Base-by-base conservation (phyloP, 2,797 vertebrate species). In the Limosa lapponica region DNA sequence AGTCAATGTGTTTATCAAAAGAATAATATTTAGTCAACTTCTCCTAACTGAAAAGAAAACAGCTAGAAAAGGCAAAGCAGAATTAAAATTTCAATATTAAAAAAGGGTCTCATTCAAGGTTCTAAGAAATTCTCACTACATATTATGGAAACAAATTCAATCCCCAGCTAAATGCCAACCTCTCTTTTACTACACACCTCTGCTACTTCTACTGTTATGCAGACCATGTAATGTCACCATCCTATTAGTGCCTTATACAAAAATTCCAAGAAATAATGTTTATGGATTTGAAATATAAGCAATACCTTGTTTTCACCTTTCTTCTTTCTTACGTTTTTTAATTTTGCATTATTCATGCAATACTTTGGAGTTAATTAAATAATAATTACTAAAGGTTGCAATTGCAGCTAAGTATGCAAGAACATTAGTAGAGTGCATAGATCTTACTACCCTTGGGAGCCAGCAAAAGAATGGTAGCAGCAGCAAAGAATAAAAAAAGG, bases 351-450 rank as follows among this genome's bases (percentile, higher is more conserved):
- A 82, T 90, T 85, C 57, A 79, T 23, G 59, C 83, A 89, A 74
- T 46, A 71, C 43, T 83, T 87, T 13, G 34, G 32, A 84, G 73
- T 92, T 95, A 93, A 95, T 94, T 87, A 94, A 95, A 90, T 90
- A 91, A 90, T 80, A 89, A 95, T 87, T 92, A 90, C 64, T 43
- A 28, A 90, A 94, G 34, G 83, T 28, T 92, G 77, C 67, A 90
- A 93, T 74, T 80, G 93, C 67, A 89, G 71, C 78, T 89, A 95
- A 86, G 81, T 94, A 89, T 82, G 90, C 88, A 93, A 39, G 74
- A 94, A 96, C 95, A 96, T 90, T 57, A 77, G 55, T 87, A 61
- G 62, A 71, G 34, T 71, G n/a, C 64, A 80, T 79, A 95, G 78
- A 95, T 91, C 90, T 89, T 70, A 59, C 17, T 80, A 82, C 88